Conservation (phyloP, 2,797 vertebrate species). For the Phalloptychus januarius region DNA sequence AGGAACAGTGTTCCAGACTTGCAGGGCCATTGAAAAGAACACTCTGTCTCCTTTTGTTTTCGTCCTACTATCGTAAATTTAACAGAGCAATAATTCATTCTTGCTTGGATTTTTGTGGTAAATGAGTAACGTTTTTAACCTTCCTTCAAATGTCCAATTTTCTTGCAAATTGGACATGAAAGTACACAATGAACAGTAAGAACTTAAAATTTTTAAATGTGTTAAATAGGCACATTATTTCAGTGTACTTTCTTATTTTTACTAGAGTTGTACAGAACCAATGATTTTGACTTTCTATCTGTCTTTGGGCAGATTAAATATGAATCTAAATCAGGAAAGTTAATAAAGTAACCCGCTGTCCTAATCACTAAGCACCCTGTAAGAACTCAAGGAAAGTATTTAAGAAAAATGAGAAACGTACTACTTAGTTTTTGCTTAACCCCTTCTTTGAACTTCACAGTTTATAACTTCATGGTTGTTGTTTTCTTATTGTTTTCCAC, state of each 20-base stretch:
- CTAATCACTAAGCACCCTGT: not conserved
- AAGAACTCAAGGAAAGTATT: not conserved
- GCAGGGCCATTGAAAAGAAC: not conserved
- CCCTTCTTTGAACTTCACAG: not conserved
- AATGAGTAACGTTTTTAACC: not conserved
- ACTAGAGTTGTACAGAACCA: not conserved
- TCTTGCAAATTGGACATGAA: not conserved
- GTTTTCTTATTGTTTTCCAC: constrained; percentile 2
- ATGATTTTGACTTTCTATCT: not conserved
- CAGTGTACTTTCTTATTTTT: not conserved
- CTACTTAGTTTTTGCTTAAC: not conserved
- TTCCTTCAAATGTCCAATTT: not conserved
- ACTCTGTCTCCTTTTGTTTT: not conserved
- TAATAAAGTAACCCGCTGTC: not conserved
- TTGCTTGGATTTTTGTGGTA: not conserved
- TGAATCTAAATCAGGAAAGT: not conserved
- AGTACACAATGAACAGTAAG: not conserved
- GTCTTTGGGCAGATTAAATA: too few relatives aligned
- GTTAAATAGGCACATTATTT: not conserved
- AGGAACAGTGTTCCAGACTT: not conserved
- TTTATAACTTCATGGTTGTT: not conserved
- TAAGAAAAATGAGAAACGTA: not conserved
- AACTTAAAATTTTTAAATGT: not conserved
- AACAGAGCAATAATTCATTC: not conserved
- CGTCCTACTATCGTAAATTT: not conserved